Evolutionary conservation across 64 coral and sea anemone species (phyloP).

Genomic region (Catalaphyllia jardinei): DNA sequence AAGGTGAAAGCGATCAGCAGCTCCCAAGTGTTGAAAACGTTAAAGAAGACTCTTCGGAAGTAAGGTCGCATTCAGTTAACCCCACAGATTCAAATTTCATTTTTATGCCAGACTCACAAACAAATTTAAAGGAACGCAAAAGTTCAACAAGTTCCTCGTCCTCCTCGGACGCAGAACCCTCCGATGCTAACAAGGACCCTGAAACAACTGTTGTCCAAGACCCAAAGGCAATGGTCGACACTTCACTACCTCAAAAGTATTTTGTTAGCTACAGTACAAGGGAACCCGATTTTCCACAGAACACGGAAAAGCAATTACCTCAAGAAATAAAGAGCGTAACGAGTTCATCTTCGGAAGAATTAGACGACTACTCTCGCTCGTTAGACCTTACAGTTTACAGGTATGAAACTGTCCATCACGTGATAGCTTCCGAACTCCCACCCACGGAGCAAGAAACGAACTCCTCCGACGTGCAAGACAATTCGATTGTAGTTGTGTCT

Average conservation of each 20-base stretch:
- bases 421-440: neutral
- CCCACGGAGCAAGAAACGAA: neutral
- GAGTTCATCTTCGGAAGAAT: neutral
- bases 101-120: neutral
- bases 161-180: neutral
- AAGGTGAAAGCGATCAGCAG: neutral
- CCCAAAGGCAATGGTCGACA: too few species aligned
- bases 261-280: neutral
- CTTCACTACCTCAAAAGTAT: too few species aligned
- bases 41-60: neutral
- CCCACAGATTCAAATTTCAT: neutral
- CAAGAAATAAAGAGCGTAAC: neutral
- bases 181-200: neutral
- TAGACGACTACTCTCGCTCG: neutral
- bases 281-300: neutral
- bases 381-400: neutral
- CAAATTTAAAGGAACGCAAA: neutral
- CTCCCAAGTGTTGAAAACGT: neutral
- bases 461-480: neutral
- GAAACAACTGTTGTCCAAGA: too few species aligned
- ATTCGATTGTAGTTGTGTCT: neutral
- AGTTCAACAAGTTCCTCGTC: slow-evolving; percentile 22
- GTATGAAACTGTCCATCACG: neutral
- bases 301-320: neutral
- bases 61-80: neutral